Evolutionary conservation across 1,140 invertebrate species (phyloP).

Genomic region (Drosophila albomicans): DNA sequence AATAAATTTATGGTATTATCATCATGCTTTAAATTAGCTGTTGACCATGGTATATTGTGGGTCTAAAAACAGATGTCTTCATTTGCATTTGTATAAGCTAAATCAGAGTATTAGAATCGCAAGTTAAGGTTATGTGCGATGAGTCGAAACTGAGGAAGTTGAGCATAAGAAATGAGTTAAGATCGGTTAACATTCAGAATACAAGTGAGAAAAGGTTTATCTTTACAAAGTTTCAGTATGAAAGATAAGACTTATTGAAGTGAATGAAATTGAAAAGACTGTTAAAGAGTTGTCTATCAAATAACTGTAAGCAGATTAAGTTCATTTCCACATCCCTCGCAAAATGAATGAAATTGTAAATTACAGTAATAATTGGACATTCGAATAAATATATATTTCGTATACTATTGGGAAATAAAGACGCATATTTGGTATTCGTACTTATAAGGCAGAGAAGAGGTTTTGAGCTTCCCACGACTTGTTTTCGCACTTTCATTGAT

Average conservation of each 20-base stretch:
- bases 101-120: not conserved
- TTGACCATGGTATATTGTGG: conserved; percentile 43
- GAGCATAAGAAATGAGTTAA: not conserved
- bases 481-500: conserved; percentile 30
- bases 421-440: conserved; percentile 1
- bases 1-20: not conserved
- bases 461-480: conserved; percentile 9
- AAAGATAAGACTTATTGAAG: too few relatives aligned
- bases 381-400: not conserved
- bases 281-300: not conserved
- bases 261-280: too few relatives aligned
- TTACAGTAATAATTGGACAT: not conserved
- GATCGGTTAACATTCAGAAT: too few relatives aligned
- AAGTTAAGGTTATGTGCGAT: conserved; percentile 3
- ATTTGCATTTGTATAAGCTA: conserved; percentile 1
- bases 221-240: not conserved
- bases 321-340: not conserved
- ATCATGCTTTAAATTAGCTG: conserved; percentile 50
- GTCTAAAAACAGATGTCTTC: not conserved
- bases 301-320: not conserved
- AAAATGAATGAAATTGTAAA: not conserved
- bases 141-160: not conserved
- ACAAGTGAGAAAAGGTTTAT: not conserved
- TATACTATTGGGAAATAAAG: conserved; percentile 8
- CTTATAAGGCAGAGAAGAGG: not conserved